Base-by-base conservation (phyloP, 2,113 vertebrate species). In the Strix aluco region DNA sequence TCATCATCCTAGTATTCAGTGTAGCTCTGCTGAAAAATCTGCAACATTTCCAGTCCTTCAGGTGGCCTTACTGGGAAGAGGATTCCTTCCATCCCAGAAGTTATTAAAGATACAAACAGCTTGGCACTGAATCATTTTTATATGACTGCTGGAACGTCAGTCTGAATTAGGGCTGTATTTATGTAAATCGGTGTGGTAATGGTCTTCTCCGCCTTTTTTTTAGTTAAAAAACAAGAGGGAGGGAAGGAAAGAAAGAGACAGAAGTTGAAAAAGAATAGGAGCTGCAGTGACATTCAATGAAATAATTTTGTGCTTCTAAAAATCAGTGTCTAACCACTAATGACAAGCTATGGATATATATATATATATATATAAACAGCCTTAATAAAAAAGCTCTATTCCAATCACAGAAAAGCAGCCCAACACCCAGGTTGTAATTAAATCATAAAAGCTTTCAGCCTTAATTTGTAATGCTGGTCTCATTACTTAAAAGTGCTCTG, bases 91-190 rank as follows among this genome's bases (percentile, higher is more conserved):
- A 77, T 93, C 79, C 86, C 93, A 94, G 69, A 96, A 95, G 81
- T 86, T 96, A 97, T 96, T 97, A 97, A 95, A 88, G 61, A 36
- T 63, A 91, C 82, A 86, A 94, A 77, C 49, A 94, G 55, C 29
- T 10, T 94, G 80, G 38, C 61, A 94, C 8, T 78, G 70, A 94
- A 90, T 97, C 81, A 97, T 94, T 90, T 96, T 92, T 94, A 81
- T 70, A 73, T 52, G 92, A 94, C 65, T 95, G 59, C 32, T 96
- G 30, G 79, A 96, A 96, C 90, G 96, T 74, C 49, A 94, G 40
- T 58, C 66, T 88, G 62, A 70, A 90, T 94, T 98, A 97, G 91
- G 55, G 38, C 58, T 95, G 52, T 67, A 88, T 94, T 96, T 97
- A 96, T 27, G 32, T 93, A 96, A 95, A 86, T 96, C 81, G 89